Base-by-base conservation (phyloP, 1,140 invertebrate genomes). In the Copidosoma floridanum region DNA sequence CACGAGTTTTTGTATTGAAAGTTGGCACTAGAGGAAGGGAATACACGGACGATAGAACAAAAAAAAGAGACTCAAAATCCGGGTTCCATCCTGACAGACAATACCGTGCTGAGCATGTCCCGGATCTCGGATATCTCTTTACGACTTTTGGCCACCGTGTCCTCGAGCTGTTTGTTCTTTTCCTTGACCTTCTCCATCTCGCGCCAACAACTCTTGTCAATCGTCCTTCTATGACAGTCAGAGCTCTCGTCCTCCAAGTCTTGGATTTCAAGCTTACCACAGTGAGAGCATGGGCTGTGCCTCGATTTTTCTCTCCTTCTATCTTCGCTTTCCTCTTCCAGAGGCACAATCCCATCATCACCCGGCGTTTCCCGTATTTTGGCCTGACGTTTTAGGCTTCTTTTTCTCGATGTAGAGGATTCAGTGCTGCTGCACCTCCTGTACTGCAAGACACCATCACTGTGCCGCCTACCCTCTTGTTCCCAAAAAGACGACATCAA, bases 61-160 rank as follows among this genome's bases (percentile, higher is more conserved):
- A 51, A 51, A 29, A n/a, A 10, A 41, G 2, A 40, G 27, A 50
- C 57, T 67, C 27, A 73, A 68, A 75, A 76, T 56, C 74, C 76
- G 10, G 74, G 74, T 51, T 78, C 74, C 71, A 76, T 72, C 43
- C 68, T 76, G 12, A 76, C 74, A 0, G 73, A 75, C 50, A 74
- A 61, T 6, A 76, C 74, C 16, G n/a, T 75, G 40, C 48, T 75
- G 0, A 74, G 46, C 65, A 76, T 74, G 43, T 71, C 71, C 14
- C 68, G 65, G 48, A 76, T 69, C 50, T 72, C 70, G 10, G 68
- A 66, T 60, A 75, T 68, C 55, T 74, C 75, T 32, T 50, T 65
- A 11, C 70, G 71, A 46, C 62, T 75, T 26, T 69, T 75, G n/a
- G 40, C 64, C 2, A 75, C 61, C 51, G 68, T 68, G 12, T 61